Percentiles rank a stretch among this genome's conserved stretches.
Evolutionary conservation across 2,797 vertebrate species (phyloP).

Genomic region (Balearica regulorum): DNA sequence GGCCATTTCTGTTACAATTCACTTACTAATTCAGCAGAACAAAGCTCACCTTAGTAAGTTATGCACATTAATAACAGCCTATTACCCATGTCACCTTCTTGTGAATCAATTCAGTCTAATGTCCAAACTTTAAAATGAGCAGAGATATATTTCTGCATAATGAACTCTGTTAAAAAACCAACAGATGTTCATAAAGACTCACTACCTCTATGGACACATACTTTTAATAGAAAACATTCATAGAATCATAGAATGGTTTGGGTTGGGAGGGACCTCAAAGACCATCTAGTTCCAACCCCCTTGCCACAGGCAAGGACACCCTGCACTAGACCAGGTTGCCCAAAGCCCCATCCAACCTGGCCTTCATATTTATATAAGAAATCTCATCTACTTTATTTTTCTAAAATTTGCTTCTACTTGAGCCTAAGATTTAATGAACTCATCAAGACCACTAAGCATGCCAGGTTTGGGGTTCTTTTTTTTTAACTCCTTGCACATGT

Average conservation of each 20-base stretch:
- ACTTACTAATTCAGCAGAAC: conserved; percentile 12
- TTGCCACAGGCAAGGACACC: too few species aligned
- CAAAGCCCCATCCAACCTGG: too few species aligned
- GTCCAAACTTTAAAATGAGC: conserved; percentile 32
- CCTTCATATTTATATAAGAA: background rate
- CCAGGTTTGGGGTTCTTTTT: background rate
- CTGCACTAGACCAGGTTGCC: too few species aligned
- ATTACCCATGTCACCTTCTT: background rate
- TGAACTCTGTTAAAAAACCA: background rate
- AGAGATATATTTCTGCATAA: conserved; percentile 27
- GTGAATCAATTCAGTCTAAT: conserved; percentile 29
- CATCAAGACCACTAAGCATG: background rate
- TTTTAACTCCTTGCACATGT: background rate
- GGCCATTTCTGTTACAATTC: background rate
- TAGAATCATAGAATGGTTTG: too few species aligned
- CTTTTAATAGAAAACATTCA: background rate
- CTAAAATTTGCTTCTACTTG: background rate
- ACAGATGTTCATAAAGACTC: background rate
- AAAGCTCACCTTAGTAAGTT: conserved; percentile 15
- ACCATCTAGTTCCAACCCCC: too few species aligned
- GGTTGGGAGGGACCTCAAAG: too few species aligned
- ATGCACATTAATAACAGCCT: conserved; percentile 12
- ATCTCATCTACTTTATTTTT: background rate
- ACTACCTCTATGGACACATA: background rate
- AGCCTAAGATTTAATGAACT: background rate